phyloP scores from a whole-genome alignment of 2,888 invertebrate genomes.

The Physocephala rufipes region DNA sequence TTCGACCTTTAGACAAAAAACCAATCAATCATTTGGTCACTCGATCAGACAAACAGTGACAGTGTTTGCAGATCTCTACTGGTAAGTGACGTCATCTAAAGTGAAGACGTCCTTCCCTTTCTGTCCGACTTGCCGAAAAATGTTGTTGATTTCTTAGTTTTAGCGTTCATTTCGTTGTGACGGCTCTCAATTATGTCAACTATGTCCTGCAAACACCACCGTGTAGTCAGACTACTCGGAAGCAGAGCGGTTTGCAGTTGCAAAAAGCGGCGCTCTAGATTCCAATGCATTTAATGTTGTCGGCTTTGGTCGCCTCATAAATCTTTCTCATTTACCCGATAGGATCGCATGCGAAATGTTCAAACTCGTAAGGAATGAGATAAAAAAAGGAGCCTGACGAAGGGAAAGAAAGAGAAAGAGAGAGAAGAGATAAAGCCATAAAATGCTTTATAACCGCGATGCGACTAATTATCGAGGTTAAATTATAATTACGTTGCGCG shows the following conservation, averaged over 20 bases:
- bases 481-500: slow-evolving; percentile 57
- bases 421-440: slow-evolving; percentile 22
- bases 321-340: slow-evolving; percentile 21
- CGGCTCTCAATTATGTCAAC: slow-evolving; percentile 46
- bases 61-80: too few species aligned
- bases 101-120: too few species aligned
- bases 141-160: slow-evolving; percentile 14
- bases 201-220: slow-evolving; percentile 35
- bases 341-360: slow-evolving; percentile 22
- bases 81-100: too few species aligned
- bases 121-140: background rate
- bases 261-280: slow-evolving; percentile 37
- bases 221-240: background rate
- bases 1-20: slow-evolving; percentile 31
- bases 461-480: slow-evolving; percentile 62
- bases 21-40: slow-evolving; percentile 17
- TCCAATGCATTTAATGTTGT: slow-evolving; percentile 8
- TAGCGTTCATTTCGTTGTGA: slow-evolving; percentile 37
- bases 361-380: background rate
- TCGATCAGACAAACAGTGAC: background rate
- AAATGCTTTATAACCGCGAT: slow-evolving; percentile 59
- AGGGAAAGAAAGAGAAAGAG: background rate
- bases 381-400: background rate
- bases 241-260: background rate
- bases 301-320: slow-evolving; percentile 28